Percentiles rank a stretch among this genome's conserved stretches.
These are phyloP conservation scores for Caenorhabditis doughertyi DNA, from an alignment of 2,888 invertebrate genomes.

Conservation along the genomic window DNA sequence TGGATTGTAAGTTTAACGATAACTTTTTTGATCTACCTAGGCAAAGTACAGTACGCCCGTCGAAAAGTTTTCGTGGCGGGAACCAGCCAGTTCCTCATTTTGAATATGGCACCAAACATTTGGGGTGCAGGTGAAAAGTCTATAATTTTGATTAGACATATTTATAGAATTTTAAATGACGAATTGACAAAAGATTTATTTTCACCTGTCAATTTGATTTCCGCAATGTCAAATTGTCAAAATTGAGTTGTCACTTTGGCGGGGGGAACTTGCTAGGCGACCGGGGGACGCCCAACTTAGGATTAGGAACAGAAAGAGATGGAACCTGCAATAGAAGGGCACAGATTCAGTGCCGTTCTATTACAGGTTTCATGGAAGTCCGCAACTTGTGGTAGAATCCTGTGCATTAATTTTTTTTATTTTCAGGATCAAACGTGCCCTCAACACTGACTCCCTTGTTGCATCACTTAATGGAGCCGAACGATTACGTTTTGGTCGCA, in stretches of 20 bases:
- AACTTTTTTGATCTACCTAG: too few relatives aligned
- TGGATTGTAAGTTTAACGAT: constrained; percentile 29
- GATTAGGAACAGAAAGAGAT: too few relatives aligned
- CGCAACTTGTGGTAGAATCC: too few relatives aligned
- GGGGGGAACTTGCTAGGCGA: not conserved
- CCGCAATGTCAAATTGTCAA: not conserved
- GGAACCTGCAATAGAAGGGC: too few relatives aligned
- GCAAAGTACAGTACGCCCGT: too few relatives aligned
- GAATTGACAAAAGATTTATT: not conserved
- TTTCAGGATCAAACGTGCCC: constrained; percentile 66
- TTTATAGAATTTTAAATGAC: not conserved
- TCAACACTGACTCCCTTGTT: constrained; percentile 65
- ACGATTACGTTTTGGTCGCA: constrained; percentile 69
- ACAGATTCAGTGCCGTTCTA: too few relatives aligned
- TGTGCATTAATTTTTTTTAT: not conserved
- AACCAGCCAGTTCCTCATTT: too few relatives aligned
- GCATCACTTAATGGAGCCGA: constrained; percentile 72
- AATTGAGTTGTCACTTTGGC: not conserved
- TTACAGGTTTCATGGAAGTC: too few relatives aligned
- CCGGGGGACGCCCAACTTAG: too few relatives aligned
- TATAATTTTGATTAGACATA: not conserved
- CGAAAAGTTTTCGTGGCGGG: too few relatives aligned
- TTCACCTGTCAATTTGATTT: not conserved
- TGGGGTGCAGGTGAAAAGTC: not conserved
- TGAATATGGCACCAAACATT: too few relatives aligned